These are phyloP conservation scores for Myotis yumanensis DNA, from an alignment of 2,113 vertebrate species.

Conservation along the genomic window DNA sequence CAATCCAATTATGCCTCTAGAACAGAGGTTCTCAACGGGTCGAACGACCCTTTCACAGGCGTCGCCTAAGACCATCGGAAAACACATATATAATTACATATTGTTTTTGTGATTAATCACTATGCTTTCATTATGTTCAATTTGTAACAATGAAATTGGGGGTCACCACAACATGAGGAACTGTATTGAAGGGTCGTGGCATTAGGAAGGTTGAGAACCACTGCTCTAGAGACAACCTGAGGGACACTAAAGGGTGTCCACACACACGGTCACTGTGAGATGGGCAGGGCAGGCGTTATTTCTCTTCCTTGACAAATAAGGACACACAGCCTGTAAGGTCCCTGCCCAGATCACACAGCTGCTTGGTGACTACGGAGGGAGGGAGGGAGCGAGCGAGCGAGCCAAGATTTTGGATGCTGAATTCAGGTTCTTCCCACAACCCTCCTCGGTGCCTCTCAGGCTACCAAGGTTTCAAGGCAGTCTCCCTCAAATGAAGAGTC, in stretches of 20 bases:
- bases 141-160: too few relatives aligned
- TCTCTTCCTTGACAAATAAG: not conserved
- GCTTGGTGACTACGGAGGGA: not conserved
- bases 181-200: too few relatives aligned
- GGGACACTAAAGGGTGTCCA: not conserved
- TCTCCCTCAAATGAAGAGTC: not conserved
- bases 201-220: too few relatives aligned
- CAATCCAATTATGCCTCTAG: accelerated
- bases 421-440: not conserved
- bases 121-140: too few relatives aligned
- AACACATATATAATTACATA: too few relatives aligned
- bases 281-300: not conserved
- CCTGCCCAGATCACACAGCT: not conserved
- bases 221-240: not conserved
- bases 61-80: too few relatives aligned
- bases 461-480: not conserved
- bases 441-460: not conserved
- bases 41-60: too few relatives aligned
- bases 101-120: too few relatives aligned
- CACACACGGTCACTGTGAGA: not conserved
- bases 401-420: not conserved
- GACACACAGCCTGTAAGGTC: not conserved
- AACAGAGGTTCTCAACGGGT: not conserved
- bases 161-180: too few relatives aligned
- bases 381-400: accelerated